These are phyloP conservation scores for Sipha maydis DNA, from an alignment of 2,888 invertebrate species.

Conservation along the genomic window DNA sequence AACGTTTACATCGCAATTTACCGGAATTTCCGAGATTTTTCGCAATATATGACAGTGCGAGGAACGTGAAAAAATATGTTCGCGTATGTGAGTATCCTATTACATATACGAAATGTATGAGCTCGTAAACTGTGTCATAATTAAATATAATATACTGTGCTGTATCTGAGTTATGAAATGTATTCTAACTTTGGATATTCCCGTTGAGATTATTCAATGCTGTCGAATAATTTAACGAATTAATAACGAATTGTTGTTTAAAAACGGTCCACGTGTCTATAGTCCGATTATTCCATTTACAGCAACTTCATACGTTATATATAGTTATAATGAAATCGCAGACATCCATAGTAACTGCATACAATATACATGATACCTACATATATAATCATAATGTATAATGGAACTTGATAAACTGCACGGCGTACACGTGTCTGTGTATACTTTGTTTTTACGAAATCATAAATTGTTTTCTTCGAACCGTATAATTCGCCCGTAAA, in stretches of 20 bases:
- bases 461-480: slow-evolving; percentile 53
- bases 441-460: slow-evolving; percentile 31
- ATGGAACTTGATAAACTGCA: slow-evolving; percentile 26
- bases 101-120: not conserved
- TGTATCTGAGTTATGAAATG: not conserved
- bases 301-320: not conserved
- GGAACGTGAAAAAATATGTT: not conserved
- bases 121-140: not conserved
- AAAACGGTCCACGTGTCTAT: not conserved
- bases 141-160: not conserved
- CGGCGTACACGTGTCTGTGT: slow-evolving; percentile 25
- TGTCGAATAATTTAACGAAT: not conserved
- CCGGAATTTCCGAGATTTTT: slow-evolving; percentile 38
- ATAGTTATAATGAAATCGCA: not conserved
- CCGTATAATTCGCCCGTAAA: slow-evolving; percentile 35
- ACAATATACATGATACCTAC: not conserved
- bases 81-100: not conserved
- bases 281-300: not conserved
- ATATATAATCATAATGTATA: not conserved
- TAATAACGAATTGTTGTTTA: not conserved
- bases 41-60: not conserved
- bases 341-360: not conserved
- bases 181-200: not conserved
- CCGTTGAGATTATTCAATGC: not conserved
- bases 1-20: slow-evolving; percentile 5